These are phyloP conservation scores for Yasuhikotakia modesta DNA, from an alignment of 2,797 vertebrate species.

Conservation along the genomic window DNA sequence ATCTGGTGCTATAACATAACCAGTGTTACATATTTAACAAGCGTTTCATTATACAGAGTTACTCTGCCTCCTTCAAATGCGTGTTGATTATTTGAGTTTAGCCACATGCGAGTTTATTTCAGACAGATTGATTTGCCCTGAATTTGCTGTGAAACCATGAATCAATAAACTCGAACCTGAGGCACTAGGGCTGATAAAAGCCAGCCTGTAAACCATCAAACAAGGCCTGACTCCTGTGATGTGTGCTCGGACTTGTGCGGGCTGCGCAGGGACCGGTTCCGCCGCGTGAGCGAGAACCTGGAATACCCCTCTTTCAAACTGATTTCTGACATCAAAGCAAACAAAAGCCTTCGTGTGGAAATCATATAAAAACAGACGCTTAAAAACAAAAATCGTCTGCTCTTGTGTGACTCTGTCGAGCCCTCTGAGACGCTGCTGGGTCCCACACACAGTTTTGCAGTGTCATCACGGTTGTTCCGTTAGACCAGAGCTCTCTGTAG, in stretches of 20 bases:
- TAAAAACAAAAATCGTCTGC: constrained; percentile 60
- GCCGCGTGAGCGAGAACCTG: constrained; percentile 9
- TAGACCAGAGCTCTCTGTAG: constrained; percentile 64
- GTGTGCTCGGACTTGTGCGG: constrained; percentile 54
- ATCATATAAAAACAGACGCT: constrained; percentile 52
- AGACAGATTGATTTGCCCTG: constrained; percentile 29
- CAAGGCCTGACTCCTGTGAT: constrained; percentile 48
- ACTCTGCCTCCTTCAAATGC: background rate
- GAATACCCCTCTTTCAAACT: constrained; percentile 53
- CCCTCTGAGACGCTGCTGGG: constrained; percentile 23
- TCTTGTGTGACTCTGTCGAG: constrained; percentile 51
- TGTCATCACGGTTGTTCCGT: constrained; percentile 50
- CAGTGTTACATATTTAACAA: too few species aligned
- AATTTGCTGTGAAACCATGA: constrained; percentile 46
- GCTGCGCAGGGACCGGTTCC: constrained; percentile 28
- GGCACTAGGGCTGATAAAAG: constrained; percentile 55
- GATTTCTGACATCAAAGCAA: constrained; percentile 64
- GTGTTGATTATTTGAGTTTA: background rate
- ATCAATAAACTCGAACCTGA: constrained; percentile 50
- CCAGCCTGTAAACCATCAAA: constrained; percentile 57
- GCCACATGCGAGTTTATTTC: constrained; percentile 3
- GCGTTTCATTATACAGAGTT: too few species aligned
- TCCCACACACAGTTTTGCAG: constrained; percentile 3
- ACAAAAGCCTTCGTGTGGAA: constrained; percentile 51
- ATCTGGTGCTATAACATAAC: background rate